phyloP scores from a whole-genome alignment of 2,888 invertebrate species.

The Lobophora halterata region DNA sequence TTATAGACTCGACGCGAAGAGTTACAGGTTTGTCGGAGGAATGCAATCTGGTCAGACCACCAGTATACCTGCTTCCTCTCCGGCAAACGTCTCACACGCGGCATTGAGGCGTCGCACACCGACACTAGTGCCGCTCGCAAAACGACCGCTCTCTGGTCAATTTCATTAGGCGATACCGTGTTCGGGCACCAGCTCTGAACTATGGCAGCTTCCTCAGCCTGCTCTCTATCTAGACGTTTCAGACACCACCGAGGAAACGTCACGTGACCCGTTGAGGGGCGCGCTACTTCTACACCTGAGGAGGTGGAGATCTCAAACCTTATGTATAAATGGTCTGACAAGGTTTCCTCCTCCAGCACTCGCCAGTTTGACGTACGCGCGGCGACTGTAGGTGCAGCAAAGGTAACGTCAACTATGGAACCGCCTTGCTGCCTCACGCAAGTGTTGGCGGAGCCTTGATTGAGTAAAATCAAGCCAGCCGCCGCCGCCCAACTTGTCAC shows the following conservation, averaged over 20 bases:
- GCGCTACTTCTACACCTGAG: not conserved
- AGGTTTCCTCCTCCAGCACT: not conserved
- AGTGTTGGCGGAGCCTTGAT: not conserved
- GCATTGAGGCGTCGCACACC: no score
- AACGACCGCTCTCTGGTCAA: no score
- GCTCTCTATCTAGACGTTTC: no score
- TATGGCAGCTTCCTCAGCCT: no score
- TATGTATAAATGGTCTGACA: not conserved
- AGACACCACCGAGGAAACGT: no score
- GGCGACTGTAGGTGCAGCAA: not conserved
- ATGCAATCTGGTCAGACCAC: not conserved
- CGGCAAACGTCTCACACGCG: not conserved
- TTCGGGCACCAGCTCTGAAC: no score
- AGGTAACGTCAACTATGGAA: not conserved
- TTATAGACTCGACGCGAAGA: not conserved
- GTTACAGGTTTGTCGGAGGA: not conserved
- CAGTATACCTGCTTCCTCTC: not conserved
- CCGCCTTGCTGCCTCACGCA: not conserved
- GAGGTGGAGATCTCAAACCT: not conserved
- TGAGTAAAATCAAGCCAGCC: not conserved
- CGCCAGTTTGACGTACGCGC: not conserved
- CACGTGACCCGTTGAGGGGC: no score
- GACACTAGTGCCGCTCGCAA: no score
- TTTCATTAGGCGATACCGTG: no score
- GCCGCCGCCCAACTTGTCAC: not conserved